Evolutionary conservation across 1,140 invertebrate genomes (phyloP).

Genomic region (Palaemon carinicauda): DNA sequence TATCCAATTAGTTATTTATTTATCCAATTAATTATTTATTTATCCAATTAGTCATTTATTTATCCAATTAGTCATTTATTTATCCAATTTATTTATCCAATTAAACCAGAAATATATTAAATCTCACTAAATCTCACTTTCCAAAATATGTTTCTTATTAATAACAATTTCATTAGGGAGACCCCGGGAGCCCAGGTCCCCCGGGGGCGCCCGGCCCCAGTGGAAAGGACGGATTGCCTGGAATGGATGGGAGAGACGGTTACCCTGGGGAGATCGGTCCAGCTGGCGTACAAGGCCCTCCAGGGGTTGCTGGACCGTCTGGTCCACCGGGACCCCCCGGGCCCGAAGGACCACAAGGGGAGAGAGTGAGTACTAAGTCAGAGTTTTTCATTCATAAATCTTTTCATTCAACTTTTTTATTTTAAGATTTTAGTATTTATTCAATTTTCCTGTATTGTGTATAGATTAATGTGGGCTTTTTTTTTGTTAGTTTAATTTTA

Average conservation of each 20-base stretch:
- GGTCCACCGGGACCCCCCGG: conserved; percentile 71
- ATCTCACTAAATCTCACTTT: too few relatives aligned
- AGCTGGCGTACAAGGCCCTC: conserved; percentile 73
- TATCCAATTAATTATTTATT: too few relatives aligned
- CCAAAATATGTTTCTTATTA: too few relatives aligned
- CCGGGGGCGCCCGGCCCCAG: conserved; percentile 82
- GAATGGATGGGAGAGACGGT: conserved; percentile 75
- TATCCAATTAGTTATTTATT: too few relatives aligned
- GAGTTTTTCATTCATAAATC: background rate
- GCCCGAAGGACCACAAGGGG: conserved; percentile 76
- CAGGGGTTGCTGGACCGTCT: conserved; percentile 70
- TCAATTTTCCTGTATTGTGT: background rate
- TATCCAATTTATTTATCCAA: too few relatives aligned
- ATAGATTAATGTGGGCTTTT: too few relatives aligned
- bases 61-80: too few relatives aligned
- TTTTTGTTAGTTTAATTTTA: too few relatives aligned
- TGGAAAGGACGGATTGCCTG: conserved; percentile 79
- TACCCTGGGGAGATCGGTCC: conserved; percentile 74
- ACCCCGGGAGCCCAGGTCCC: conserved; percentile 88
- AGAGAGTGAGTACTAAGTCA: conserved; percentile 32
- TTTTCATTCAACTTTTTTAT: background rate
- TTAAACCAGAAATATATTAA: too few relatives aligned
- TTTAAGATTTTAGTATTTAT: background rate
- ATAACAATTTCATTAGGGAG: conserved; percentile 72
- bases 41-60: too few relatives aligned